Conservation (phyloP, 2,797 vertebrate genomes). For the Eospalax fontanierii region DNA sequence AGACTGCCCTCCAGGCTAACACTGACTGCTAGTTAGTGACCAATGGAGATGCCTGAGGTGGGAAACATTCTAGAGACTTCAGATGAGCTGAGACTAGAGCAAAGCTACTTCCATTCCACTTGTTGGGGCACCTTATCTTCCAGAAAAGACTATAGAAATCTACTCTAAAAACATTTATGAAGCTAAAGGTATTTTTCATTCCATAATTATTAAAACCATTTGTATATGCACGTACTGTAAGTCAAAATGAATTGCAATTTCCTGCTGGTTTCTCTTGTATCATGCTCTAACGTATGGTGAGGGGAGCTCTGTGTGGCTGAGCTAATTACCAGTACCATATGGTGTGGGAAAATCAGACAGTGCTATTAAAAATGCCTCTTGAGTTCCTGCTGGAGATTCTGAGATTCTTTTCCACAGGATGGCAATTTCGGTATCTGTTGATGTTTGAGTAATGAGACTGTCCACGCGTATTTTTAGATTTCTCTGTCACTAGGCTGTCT, state of each 20-base stretch:
- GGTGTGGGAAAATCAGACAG: conserved; percentile 56
- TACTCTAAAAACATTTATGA: not conserved
- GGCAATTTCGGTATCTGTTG: conserved; percentile 10
- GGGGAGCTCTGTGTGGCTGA: conserved; percentile 26
- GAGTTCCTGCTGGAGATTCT: conserved; percentile 8
- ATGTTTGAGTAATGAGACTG: conserved; percentile 22
- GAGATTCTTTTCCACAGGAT: not conserved
- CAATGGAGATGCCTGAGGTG: not conserved
- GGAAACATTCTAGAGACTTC: not conserved
- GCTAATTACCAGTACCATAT: conserved; percentile 73
- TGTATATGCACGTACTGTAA: conserved; percentile 10
- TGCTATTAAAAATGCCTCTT: conserved; percentile 45
- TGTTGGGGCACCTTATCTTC: not conserved
- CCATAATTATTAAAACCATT: conserved; percentile 62
- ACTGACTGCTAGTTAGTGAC: not conserved
- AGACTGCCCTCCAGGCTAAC: not conserved
- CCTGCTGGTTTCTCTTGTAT: conserved; percentile 59
- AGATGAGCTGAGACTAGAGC: not conserved
- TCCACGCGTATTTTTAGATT: conserved; percentile 36
- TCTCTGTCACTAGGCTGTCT: not conserved
- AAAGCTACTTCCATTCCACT: not conserved
- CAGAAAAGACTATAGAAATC: not conserved
- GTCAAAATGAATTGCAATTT: conserved; percentile 59
- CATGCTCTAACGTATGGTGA: not conserved
- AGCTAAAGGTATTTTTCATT: conserved; percentile 31